Conservation (phyloP, 2,797 vertebrate species). For the Clamator glandarius region DNA sequence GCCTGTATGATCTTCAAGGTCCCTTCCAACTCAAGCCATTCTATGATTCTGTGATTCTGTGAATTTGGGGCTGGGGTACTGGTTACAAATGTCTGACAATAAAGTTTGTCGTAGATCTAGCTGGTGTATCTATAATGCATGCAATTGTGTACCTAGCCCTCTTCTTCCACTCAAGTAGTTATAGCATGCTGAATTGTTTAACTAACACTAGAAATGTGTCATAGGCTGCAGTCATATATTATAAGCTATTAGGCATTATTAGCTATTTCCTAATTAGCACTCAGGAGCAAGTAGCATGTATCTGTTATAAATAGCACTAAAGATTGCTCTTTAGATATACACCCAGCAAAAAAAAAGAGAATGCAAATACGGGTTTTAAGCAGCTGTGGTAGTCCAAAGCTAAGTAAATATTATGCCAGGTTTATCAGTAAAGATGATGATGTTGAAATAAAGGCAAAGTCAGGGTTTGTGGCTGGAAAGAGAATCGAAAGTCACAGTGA, state of each 20-base stretch:
- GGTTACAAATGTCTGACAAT: neutral
- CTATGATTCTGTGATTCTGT: too few species aligned
- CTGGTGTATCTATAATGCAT: neutral
- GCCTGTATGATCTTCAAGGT: too few species aligned
- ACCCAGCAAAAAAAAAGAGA: neutral
- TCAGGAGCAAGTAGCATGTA: neutral
- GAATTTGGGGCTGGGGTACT: neutral
- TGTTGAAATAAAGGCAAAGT: neutral
- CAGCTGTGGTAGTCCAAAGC: neutral
- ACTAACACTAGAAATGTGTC: neutral
- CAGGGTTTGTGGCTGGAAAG: neutral
- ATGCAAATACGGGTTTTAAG: neutral
- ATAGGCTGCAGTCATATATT: neutral
- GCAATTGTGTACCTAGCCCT: too few species aligned
- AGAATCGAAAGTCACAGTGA: fast-evolving
- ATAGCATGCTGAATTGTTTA: neutral
- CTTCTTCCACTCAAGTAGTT: neutral
- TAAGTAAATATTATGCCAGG: neutral
- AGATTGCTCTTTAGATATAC: neutral
- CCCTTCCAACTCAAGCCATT: too few species aligned
- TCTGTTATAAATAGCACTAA: neutral
- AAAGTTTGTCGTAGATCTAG: neutral
- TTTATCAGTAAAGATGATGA: neutral
- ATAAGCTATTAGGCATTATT: neutral
- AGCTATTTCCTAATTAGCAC: neutral